A percentile compares a stretch with the other conserved stretches of the same genome.
phyloP scores from a whole-genome alignment of 2,113 vertebrate genomes.

The Gadus chalcogrammus region DNA sequence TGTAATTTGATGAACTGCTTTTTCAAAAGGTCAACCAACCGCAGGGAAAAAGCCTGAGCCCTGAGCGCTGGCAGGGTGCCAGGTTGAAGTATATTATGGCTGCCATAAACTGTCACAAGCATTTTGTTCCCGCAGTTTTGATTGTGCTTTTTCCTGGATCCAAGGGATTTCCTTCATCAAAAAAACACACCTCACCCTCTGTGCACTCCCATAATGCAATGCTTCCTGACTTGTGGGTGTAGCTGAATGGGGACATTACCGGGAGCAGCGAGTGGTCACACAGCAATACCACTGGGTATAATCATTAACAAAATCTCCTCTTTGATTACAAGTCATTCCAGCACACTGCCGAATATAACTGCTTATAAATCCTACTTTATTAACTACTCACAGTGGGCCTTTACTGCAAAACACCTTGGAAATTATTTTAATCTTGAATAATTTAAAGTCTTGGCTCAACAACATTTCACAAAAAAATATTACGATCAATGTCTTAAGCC shows the following conservation, averaged over 20 bases:
- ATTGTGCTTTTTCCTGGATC: slow-evolving; percentile 28
- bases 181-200: slow-evolving; percentile 22
- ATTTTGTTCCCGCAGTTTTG: slow-evolving; percentile 19
- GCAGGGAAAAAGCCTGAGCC: slow-evolving; percentile 44
- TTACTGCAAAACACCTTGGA: too few relatives aligned
- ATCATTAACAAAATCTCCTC: slow-evolving; percentile 26
- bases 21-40: slow-evolving; percentile 50
- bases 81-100: slow-evolving; percentile 47
- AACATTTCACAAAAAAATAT: too few relatives aligned
- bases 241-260: not conserved
- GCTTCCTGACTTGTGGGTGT: slow-evolving; percentile 7
- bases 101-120: slow-evolving; percentile 52
- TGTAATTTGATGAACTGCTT: slow-evolving; percentile 36
- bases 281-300: slow-evolving; percentile 27
- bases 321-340: slow-evolving; percentile 33
- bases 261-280: slow-evolving; percentile 7
- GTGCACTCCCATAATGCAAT: slow-evolving; percentile 16
- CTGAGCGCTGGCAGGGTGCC: slow-evolving; percentile 26
- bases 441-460: too few relatives aligned
- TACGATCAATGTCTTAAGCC: too few relatives aligned
- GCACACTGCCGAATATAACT: not conserved
- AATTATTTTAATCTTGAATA: too few relatives aligned
- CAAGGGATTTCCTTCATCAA: slow-evolving; percentile 23
- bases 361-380: too few relatives aligned
- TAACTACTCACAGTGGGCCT: too few relatives aligned